Percentiles rank a stretch among this genome's conserved stretches.
Evolutionary conservation across 2,888 invertebrate genomes (phyloP).

Genomic region (Anthophora plumipes): DNA sequence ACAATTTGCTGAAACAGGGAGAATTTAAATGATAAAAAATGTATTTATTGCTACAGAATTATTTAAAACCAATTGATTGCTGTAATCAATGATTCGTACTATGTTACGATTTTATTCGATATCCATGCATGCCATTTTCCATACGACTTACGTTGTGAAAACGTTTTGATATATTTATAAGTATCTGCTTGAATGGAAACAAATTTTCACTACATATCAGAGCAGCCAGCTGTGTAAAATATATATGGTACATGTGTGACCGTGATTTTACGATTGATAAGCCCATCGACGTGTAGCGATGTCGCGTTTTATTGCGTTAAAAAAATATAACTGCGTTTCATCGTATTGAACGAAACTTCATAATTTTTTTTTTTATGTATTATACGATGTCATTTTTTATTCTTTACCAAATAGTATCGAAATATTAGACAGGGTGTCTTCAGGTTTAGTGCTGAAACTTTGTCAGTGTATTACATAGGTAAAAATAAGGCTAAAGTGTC

Average conservation of each 20-base stretch:
- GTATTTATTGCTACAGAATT: background rate
- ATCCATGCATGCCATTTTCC: slow-evolving; percentile 12
- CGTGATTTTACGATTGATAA: slow-evolving; percentile 47
- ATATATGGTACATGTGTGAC: slow-evolving; percentile 17
- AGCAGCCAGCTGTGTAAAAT: slow-evolving; percentile 24
- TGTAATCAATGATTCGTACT: background rate
- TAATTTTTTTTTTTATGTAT: too few species aligned
- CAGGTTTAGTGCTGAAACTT: too few species aligned
- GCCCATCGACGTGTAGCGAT: background rate
- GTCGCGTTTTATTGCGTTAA: too few species aligned
- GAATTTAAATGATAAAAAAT: background rate
- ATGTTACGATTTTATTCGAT: background rate
- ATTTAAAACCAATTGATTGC: background rate
- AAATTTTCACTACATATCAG: slow-evolving; percentile 39
- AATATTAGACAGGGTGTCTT: too few species aligned
- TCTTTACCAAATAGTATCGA: too few species aligned
- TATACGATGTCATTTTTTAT: too few species aligned
- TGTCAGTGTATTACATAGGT: too few species aligned
- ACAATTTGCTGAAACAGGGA: too few species aligned
- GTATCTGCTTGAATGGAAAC: slow-evolving; percentile 28
- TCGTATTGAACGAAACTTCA: too few species aligned
- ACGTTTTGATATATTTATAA: slow-evolving; percentile 11
- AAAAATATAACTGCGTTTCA: too few species aligned
- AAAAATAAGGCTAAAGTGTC: too few species aligned
- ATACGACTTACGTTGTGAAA: background rate